Percentiles rank a stretch among this genome's conserved stretches.
phyloP scores from a whole-genome alignment of 1,140 invertebrate genomes.

The Calycopis cecrops region DNA sequence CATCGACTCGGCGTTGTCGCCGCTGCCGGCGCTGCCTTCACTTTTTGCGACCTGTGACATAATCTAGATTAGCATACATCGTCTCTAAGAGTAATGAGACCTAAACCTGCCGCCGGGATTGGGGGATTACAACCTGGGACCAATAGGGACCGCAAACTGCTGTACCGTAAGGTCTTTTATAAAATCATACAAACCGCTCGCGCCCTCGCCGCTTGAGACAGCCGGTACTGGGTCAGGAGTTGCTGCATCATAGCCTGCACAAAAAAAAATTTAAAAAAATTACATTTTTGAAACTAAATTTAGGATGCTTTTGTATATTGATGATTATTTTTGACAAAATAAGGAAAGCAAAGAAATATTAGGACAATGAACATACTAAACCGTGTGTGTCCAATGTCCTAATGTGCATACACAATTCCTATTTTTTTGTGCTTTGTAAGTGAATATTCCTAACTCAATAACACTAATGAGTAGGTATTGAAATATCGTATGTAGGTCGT shows the following conservation, averaged over 20 bases:
- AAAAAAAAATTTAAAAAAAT: conserved; percentile 23
- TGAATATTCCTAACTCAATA: too few species aligned
- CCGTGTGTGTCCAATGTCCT: too few species aligned
- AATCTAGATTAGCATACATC: conserved; percentile 2
- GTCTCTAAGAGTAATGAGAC: background rate
- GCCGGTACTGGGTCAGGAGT: conserved; percentile 85
- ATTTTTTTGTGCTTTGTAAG: too few species aligned
- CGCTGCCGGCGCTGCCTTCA: conserved; percentile 50
- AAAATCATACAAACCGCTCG: conserved; percentile 61
- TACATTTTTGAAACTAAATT: too few species aligned
- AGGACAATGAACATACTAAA: too few species aligned
- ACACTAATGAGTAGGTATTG: too few species aligned
- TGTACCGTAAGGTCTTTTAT: conserved; percentile 28
- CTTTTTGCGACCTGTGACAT: conserved; percentile 58
- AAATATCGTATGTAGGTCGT: too few species aligned
- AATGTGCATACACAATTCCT: conserved; percentile 11
- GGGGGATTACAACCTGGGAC: background rate
- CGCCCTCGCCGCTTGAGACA: conserved; percentile 81
- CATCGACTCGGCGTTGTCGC: conserved; percentile 81
- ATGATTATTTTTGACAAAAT: too few species aligned
- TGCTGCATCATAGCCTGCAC: conserved; percentile 78
- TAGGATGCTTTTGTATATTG: too few species aligned
- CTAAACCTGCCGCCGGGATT: conserved; percentile 40
- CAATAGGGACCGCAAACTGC: conserved; percentile 12
- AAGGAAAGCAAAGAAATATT: too few species aligned